Conservation (phyloP, 2,113 vertebrate genomes). For the Nerophis lumbriciformis region DNA sequence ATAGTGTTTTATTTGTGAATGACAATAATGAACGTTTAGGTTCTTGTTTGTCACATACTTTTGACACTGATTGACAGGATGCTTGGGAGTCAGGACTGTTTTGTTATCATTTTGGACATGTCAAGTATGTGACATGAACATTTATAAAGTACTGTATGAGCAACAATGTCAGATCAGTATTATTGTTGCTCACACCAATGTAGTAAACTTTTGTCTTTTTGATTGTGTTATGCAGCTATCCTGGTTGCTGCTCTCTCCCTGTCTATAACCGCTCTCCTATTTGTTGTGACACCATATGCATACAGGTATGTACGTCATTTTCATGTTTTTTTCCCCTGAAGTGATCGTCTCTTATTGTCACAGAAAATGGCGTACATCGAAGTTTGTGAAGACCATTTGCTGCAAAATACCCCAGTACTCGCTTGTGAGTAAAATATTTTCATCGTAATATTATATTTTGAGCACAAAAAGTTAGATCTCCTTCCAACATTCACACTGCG, state of each 20-base stretch:
- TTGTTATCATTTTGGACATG: too few relatives aligned
- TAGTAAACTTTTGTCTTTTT: conserved; percentile 6
- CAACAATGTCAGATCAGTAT: not conserved
- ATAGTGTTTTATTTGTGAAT: too few relatives aligned
- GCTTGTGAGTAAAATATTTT: conserved; percentile 55
- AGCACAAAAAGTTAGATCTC: not conserved
- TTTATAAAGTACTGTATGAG: not conserved
- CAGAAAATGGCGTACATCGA: conserved; percentile 57
- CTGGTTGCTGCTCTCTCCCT: conserved; percentile 59
- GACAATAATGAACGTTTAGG: too few relatives aligned
- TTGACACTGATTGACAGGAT: too few relatives aligned
- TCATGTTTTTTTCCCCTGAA: not conserved
- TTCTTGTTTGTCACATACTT: too few relatives aligned
- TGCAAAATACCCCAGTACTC: conserved; percentile 38
- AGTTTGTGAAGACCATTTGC: conserved; percentile 45
- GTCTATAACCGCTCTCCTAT: conserved; percentile 39
- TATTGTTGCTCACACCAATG: not conserved
- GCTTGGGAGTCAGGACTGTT: too few relatives aligned
- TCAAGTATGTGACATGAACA: not conserved
- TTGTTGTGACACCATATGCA: conserved; percentile 42
- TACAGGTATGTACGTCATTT: conserved; percentile 52
- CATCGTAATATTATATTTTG: not conserved
- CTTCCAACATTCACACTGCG: conserved; percentile 25
- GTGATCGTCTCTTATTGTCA: conserved; percentile 11
- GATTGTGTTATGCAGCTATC: conserved; percentile 56